Evolutionary conservation across 2,797 vertebrate species (phyloP).

Genomic region (Anolis apletophallus): DNA sequence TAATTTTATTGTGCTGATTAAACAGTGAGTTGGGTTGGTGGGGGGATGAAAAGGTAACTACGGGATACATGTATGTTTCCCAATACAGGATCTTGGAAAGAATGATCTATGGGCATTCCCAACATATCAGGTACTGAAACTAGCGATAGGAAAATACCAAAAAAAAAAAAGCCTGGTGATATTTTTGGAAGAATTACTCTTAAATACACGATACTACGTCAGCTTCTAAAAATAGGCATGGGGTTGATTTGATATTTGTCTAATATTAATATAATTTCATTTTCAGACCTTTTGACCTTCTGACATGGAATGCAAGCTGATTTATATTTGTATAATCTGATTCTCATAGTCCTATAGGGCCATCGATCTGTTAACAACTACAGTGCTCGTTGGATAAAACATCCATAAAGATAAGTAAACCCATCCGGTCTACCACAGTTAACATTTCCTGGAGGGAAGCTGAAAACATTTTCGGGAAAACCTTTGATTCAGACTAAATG

Average conservation of each 20-base stretch:
- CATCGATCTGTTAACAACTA: constrained; percentile 10
- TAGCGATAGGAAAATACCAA: not conserved
- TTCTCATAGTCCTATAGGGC: not conserved
- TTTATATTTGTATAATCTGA: not conserved
- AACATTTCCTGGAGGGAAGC: not conserved
- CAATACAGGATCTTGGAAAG: not conserved
- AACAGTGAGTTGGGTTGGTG: too few species aligned
- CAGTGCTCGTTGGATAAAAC: not conserved
- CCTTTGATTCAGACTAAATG: not conserved
- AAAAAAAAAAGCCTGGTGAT: too few species aligned
- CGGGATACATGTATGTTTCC: too few species aligned
- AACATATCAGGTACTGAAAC: not conserved
- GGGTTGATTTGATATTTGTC: not conserved
- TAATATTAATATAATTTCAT: not conserved
- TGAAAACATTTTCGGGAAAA: constrained; percentile 3
- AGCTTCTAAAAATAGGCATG: constrained; percentile 3
- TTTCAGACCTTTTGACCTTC: not conserved
- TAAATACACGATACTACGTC: not conserved
- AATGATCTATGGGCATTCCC: not conserved
- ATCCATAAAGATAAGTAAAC: not conserved
- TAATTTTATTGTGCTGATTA: too few species aligned
- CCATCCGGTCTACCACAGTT: not conserved
- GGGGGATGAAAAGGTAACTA: too few species aligned
- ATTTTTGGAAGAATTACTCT: not conserved
- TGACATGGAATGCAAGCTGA: not conserved